Evolutionary conservation across 1,140 invertebrate species (phyloP).

Genomic region (Pissodes strobi): DNA sequence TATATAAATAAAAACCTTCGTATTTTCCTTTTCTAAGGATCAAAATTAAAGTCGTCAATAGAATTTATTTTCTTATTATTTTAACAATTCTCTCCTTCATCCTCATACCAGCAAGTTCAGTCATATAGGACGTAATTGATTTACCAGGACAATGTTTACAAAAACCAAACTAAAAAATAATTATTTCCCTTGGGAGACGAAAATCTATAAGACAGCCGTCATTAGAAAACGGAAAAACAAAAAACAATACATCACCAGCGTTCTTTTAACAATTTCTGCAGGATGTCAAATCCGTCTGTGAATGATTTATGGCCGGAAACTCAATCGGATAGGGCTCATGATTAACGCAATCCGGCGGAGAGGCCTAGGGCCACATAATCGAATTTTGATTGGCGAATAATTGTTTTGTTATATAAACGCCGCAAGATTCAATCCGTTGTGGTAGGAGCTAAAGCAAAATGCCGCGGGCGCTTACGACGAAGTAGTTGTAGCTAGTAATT

Average conservation of each 20-base stretch:
- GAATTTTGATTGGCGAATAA: conserved; percentile 24
- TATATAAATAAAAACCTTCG: too few relatives aligned
- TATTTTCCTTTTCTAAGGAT: too few relatives aligned
- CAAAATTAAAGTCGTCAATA: too few relatives aligned
- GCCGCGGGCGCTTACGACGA: too few relatives aligned
- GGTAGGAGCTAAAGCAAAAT: too few relatives aligned
- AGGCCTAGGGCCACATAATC: conserved; percentile 21
- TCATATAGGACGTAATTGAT: too few relatives aligned
- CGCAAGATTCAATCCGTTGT: conserved; percentile 10
- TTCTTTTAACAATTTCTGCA: conserved; percentile 18
- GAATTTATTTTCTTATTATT: too few relatives aligned
- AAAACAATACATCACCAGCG: conserved; percentile 5
- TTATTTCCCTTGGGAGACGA: conserved; percentile 5
- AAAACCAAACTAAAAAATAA: conserved; percentile 9
- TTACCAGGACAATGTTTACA: too few relatives aligned
- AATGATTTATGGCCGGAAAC: conserved; percentile 25
- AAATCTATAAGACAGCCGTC: conserved; percentile 12
- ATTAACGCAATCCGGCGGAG: conserved; percentile 24
- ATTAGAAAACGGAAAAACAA: conserved; percentile 14
- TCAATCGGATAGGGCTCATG: conserved; percentile 23
- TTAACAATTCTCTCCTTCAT: too few relatives aligned
- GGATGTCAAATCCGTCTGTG: conserved; percentile 19
- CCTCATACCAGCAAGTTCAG: too few relatives aligned
- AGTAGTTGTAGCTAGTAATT: too few relatives aligned
- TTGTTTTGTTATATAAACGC: conserved; percentile 22